These are phyloP conservation scores for Hetaerina americana DNA, from an alignment of 1,140 invertebrate genomes.

Conservation along the genomic window DNA sequence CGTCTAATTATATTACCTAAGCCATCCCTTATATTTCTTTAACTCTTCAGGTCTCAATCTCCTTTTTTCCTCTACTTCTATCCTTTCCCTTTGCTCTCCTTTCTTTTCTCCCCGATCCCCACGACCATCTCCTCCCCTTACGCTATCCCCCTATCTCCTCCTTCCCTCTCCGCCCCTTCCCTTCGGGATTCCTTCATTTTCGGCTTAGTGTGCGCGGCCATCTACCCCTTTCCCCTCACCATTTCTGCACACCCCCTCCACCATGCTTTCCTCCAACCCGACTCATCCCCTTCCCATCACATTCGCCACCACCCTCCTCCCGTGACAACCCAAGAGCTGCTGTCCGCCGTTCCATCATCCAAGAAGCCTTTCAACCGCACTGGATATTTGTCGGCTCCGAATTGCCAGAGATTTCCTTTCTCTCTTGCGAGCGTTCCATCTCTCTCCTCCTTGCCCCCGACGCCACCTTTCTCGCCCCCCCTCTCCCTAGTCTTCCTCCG, in stretches of 20 bases:
- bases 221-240: too few relatives aligned
- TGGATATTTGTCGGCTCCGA: background rate
- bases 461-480: background rate
- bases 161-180: too few relatives aligned
- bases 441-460: background rate
- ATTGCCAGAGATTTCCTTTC: background rate
- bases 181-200: too few relatives aligned
- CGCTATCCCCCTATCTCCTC: too few relatives aligned
- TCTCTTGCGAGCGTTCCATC: background rate
- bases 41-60: too few relatives aligned
- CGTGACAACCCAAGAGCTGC: background rate
- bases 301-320: too few relatives aligned
- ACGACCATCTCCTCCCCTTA: too few relatives aligned
- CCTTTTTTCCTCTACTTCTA: too few relatives aligned
- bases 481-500: background rate
- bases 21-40: too few relatives aligned
- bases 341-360: background rate
- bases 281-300: too few relatives aligned
- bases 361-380: background rate
- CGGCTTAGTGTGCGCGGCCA: too few relatives aligned
- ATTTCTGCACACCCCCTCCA: background rate
- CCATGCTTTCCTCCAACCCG: background rate
- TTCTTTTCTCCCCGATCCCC: background rate
- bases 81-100: background rate
- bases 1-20: too few relatives aligned